Evolutionary conservation across 2,797 vertebrate genomes (phyloP).

Genomic region (Cygnus olor): DNA sequence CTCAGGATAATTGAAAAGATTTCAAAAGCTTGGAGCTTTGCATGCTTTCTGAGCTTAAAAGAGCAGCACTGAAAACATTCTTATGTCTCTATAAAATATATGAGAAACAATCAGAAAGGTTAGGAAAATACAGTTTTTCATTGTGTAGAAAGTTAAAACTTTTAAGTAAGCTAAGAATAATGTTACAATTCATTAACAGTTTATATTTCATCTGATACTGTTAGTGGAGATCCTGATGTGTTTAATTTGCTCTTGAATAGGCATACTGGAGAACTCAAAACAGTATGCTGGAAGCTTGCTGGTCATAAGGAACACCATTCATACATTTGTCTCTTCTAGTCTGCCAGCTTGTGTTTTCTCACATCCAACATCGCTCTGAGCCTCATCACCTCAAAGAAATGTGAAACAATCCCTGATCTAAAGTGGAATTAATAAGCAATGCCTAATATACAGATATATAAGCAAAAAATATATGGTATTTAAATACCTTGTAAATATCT

Average conservation of each 20-base stretch:
- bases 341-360: neutral
- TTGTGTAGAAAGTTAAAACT: constrained; percentile 13
- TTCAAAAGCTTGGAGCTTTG: neutral
- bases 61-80: constrained; percentile 26
- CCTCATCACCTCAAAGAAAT: neutral
- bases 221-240: constrained; percentile 12
- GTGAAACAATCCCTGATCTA: neutral
- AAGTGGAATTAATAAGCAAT: neutral
- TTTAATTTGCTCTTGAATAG: neutral
- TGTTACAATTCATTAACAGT: constrained; percentile 9
- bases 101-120: constrained; percentile 17
- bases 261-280: neutral
- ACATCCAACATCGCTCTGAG: neutral
- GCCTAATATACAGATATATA: neutral
- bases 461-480: neutral
- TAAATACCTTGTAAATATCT: neutral
- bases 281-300: neutral
- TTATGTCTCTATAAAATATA: constrained; percentile 12
- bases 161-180: constrained; percentile 31
- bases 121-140: constrained; percentile 13
- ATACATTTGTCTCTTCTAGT: neutral
- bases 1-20: constrained; percentile 7
- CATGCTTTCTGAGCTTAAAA: constrained; percentile 31
- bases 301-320: neutral
- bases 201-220: constrained; percentile 24